Conservation (phyloP, 1,140 invertebrate species). For the Sminthurinus signatus region DNA sequence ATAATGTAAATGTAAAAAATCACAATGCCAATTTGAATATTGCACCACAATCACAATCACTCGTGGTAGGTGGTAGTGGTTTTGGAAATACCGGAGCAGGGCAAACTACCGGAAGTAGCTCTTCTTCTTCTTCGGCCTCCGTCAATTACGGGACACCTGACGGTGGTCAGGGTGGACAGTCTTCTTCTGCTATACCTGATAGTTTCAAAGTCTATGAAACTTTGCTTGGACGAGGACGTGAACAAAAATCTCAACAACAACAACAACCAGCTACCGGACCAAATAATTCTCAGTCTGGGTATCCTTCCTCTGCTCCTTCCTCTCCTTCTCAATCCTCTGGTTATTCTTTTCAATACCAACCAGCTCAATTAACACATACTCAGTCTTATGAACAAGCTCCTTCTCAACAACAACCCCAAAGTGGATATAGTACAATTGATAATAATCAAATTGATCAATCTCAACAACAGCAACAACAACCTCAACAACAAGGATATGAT, state of each 20-base stretch:
- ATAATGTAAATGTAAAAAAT: slow-evolving; percentile 10
- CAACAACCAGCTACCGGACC: slow-evolving; percentile 2
- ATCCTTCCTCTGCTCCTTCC: slow-evolving; percentile 8
- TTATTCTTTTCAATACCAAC: slow-evolving; percentile 3
- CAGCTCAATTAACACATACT: slow-evolving; percentile 11
- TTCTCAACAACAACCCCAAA: background rate
- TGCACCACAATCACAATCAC: slow-evolving; percentile 13
- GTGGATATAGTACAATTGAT: background rate
- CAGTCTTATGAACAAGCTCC: slow-evolving; percentile 24
- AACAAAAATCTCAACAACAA: slow-evolving; percentile 6
- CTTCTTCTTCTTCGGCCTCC: too few relatives aligned
- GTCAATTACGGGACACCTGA: slow-evolving; percentile 24
- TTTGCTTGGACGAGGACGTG: slow-evolving; percentile 25
- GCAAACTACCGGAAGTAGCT: too few relatives aligned
- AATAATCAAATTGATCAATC: background rate
- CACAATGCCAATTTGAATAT: slow-evolving; percentile 16
- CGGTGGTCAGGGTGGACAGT: slow-evolving; percentile 27
- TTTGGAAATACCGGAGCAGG: slow-evolving; percentile 24
- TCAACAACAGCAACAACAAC: background rate
- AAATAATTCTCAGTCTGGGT: slow-evolving; percentile 18
- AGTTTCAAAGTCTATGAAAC: slow-evolving; percentile 30
- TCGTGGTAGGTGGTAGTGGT: slow-evolving; percentile 9
- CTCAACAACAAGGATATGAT: background rate
- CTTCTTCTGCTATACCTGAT: too few relatives aligned
- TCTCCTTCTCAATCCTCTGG: slow-evolving; percentile 1